phyloP scores from a whole-genome alignment of 2,113 vertebrate species.

The Pitta sordida region DNA sequence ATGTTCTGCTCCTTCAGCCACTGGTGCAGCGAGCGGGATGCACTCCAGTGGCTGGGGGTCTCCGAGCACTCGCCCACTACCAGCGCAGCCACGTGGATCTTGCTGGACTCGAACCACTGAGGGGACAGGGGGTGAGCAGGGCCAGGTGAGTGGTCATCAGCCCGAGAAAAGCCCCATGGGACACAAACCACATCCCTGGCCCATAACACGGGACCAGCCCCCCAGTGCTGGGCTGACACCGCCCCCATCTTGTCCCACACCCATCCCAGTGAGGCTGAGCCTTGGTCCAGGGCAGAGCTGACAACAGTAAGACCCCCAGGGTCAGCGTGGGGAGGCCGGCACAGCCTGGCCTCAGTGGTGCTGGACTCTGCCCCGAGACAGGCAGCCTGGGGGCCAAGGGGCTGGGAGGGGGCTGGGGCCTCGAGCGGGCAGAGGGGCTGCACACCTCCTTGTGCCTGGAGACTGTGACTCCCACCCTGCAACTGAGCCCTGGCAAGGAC shows the following conservation, averaged over 20 bases:
- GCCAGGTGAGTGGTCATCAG: rapidly evolving
- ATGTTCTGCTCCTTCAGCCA: conserved; percentile 91
- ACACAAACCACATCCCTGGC: background rate
- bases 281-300: background rate
- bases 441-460: background rate
- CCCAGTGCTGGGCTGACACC: rapidly evolving
- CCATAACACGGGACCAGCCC: background rate
- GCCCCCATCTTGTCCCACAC: rapidly evolving
- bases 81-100: conserved; percentile 86
- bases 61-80: conserved; percentile 89
- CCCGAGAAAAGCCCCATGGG: background rate
- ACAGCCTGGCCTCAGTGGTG: rapidly evolving
- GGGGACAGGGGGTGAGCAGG: rapidly evolving
- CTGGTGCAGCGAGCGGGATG: conserved; percentile 79
- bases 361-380: background rate
- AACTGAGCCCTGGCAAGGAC: rapidly evolving
- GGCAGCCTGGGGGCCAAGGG: background rate
- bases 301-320: background rate
- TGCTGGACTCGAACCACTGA: conserved; percentile 94
- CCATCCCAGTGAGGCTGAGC: rapidly evolving
- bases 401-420: background rate
- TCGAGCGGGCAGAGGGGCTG: background rate
- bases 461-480: rapidly evolving
- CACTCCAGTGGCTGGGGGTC: conserved; percentile 91
- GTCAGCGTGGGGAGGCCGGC: rapidly evolving